Evolutionary conservation across 2,797 vertebrate species (phyloP).

Genomic region (Crax fasciolata): DNA sequence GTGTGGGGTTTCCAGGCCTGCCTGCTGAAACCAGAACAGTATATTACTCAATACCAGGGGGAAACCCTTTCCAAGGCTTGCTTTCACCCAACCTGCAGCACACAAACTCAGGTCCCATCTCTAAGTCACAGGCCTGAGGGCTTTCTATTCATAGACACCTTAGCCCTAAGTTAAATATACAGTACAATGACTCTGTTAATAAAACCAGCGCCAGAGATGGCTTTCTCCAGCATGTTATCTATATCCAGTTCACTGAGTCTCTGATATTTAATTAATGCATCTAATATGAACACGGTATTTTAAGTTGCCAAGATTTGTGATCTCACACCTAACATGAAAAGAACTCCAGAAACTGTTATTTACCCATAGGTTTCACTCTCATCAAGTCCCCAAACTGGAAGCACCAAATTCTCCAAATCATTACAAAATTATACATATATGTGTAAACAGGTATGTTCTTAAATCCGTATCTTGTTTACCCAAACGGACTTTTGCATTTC

Average conservation of each 20-base stretch:
- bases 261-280: neutral
- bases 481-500: neutral
- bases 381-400: neutral
- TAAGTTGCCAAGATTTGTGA: neutral
- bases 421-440: neutral
- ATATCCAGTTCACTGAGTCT: neutral
- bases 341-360: neutral
- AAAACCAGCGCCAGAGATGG: conserved; percentile 1
- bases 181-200: neutral
- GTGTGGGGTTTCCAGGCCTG: no score
- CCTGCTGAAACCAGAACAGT: no score
- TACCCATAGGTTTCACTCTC: neutral
- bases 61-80: conserved; percentile 9
- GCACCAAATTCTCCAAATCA: neutral
- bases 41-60: neutral
- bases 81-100: neutral
- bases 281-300: neutral
- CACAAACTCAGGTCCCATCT: neutral
- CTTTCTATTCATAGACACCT: conserved; percentile 31
- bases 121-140: conserved; percentile 4
- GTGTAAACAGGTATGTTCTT: neutral
- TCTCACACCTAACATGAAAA: neutral
- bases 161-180: conserved; percentile 35
- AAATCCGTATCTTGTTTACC: neutral
- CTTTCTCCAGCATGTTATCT: neutral